These are phyloP conservation scores for Xiphydria camelus DNA, from an alignment of 2,888 invertebrate genomes.

Conservation along the genomic window DNA sequence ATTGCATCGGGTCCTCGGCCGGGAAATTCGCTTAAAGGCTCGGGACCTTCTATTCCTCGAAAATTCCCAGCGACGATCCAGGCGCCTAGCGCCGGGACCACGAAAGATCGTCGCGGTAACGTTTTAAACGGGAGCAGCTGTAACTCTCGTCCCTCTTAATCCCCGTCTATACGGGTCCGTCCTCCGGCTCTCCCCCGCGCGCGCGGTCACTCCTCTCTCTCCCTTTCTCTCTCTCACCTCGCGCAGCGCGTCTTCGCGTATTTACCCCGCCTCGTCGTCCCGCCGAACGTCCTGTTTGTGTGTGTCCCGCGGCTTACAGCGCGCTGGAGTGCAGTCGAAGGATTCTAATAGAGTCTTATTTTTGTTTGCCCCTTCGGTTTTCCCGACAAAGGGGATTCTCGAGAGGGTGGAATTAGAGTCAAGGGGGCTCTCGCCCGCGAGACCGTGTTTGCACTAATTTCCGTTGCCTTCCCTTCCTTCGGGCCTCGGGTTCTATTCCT, in stretches of 20 bases:
- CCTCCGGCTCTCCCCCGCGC: no score
- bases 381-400: conserved; percentile 30
- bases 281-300: background rate
- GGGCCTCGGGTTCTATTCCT: background rate
- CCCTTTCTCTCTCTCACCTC: conserved; percentile 8
- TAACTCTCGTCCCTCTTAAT: conserved; percentile 12
- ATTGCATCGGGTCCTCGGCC: no score
- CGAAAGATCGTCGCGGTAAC: conserved; percentile 15
- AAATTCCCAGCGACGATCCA: no score
- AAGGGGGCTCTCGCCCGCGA: conserved; percentile 6
- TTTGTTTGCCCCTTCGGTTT: conserved; percentile 36
- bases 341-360: conserved; percentile 34
- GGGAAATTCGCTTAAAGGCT: no score
- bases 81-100: conserved; percentile 1
- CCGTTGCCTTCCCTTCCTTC: conserved; percentile 14
- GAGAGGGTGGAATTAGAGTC: conserved; percentile 22
- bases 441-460: conserved; percentile 36
- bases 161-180: no score
- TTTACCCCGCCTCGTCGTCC: no score
- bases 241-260: no score
- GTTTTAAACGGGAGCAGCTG: conserved; percentile 30
- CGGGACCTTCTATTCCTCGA: no score
- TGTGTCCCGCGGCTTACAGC: conserved; percentile 7
- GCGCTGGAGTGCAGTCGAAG: conserved; percentile 19
- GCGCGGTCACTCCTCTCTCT: conserved; percentile 4